These are phyloP conservation scores for Coilia nasus DNA, from an alignment of 2,797 vertebrate species.

Conservation along the genomic window DNA sequence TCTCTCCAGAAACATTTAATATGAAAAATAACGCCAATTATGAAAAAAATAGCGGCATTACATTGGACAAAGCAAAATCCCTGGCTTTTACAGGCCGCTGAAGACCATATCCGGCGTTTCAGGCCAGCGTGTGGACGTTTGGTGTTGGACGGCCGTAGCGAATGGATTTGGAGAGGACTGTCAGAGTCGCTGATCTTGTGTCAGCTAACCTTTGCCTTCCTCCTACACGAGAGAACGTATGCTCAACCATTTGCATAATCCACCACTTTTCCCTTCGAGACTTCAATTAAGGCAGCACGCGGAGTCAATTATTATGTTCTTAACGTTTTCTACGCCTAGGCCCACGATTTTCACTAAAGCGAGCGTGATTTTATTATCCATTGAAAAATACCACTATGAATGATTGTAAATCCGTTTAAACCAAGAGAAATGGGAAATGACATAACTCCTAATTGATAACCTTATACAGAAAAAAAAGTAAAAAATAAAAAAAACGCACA, in stretches of 20 bases:
- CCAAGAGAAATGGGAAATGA: not conserved
- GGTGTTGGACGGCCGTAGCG: constrained; percentile 66
- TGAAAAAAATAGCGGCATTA: too few relatives aligned
- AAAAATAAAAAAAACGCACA: not conserved
- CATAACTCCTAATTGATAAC: not conserved
- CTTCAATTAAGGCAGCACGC: constrained; percentile 95
- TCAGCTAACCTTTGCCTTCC: constrained; percentile 82
- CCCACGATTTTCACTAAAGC: not conserved
- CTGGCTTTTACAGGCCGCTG: constrained; percentile 30
- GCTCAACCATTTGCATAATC: constrained; percentile 96
- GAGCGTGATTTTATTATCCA: not conserved
- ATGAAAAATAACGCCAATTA: constrained; percentile 13
- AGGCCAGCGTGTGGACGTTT: constrained; percentile 44
- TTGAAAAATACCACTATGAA: not conserved
- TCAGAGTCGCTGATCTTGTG: constrained; percentile 81
- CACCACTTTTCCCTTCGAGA: constrained; percentile 88
- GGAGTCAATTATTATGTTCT: constrained; percentile 81
- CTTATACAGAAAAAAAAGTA: not conserved
- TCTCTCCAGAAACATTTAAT: not conserved
- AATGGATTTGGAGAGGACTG: constrained; percentile 81
- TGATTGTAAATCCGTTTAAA: not conserved
- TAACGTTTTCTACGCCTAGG: constrained; percentile 24
- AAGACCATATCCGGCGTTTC: constrained; percentile 29
- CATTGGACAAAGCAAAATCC: not conserved
- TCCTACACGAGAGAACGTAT: constrained; percentile 82